Evolutionary conservation across 2,888 invertebrate species (phyloP), one percentile per base, ranked within the genome.

Genomic region (Nowickia ferox): DNA sequence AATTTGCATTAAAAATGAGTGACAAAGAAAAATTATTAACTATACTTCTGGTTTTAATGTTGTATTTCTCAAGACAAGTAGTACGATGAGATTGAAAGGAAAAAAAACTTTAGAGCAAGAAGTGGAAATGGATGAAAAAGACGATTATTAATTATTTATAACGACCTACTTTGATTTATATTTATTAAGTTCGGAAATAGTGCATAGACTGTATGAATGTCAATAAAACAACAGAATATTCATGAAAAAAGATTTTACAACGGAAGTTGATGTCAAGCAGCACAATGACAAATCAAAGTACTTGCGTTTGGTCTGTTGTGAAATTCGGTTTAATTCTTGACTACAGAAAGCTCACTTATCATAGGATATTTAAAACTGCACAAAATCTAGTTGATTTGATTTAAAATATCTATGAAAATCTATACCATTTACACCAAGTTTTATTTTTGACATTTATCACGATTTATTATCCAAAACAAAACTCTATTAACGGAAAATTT

Each of bases 21-120:
- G 66, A 80, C 72, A 72, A 74, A 74, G 66, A 80, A 80, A 30
- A 74, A 53, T 75, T 83, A 86, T 86, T 79, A 86, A 83, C 79
- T 82, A 22, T 22, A 65, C 46, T 22, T 46, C 30, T 65, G 19
- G 8, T 42, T 17, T 51, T 53, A 63, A 63, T 74, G n/a, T 17
- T 19, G 46, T 40, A 30, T 51, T 65, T 44, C 10, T 30, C 17
- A 46, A 19, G 15, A 74, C 17, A 55, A 55, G 9, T 10, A 51
- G 30, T 19, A 51, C 1, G 15, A 30, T 30, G 30, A 30, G 30
- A 30, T 30, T 30, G 13, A 66, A 30, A 71, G 42, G 1, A 9
- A 42, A 10, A 11, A 53, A 46, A 30, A 1, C 11, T 8, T 11
- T n/a, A 17, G n/a, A 0, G 30, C 10, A 30, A 22, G 6, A 10